These are phyloP conservation scores for Limnothrissa miodon DNA, from an alignment of 2,113 vertebrate species.

Conservation along the genomic window DNA sequence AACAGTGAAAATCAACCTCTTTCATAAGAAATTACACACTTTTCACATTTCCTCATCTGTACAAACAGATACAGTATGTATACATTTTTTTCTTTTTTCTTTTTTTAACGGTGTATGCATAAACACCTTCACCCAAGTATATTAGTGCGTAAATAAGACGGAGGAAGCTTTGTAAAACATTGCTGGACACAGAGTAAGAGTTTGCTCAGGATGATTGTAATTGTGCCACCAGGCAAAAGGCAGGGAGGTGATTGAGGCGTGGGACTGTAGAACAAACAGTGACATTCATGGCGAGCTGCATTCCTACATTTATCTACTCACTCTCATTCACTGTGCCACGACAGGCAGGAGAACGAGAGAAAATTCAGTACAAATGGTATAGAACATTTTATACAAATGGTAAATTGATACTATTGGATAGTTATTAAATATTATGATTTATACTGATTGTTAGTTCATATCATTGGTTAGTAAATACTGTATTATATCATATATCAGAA, in stretches of 20 bases:
- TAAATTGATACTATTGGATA: too few species aligned
- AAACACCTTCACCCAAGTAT: neutral
- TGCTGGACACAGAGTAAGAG: neutral
- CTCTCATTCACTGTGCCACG: neutral
- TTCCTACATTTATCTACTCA: neutral
- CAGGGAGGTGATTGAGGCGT: neutral
- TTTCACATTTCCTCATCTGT: neutral
- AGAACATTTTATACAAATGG: too few species aligned
- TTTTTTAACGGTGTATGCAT: neutral
- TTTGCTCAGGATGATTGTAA: neutral
- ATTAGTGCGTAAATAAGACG: neutral
- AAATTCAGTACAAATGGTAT: too few species aligned
- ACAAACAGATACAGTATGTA: neutral
- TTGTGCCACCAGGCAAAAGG: neutral
- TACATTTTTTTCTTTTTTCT: neutral
- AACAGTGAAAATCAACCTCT: neutral
- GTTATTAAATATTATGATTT: too few species aligned
- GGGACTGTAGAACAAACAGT: slow-evolving; percentile 10
- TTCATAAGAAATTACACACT: neutral
- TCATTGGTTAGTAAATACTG: too few species aligned
- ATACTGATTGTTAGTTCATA: too few species aligned
- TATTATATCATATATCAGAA: too few species aligned
- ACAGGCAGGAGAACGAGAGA: neutral
- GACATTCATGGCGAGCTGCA: slow-evolving; percentile 13
- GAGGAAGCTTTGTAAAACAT: neutral